Evolutionary conservation across 2,888 invertebrate species (phyloP), one percentile per base, ranked within the genome.

Genomic region (Drosophila parthenogenetica): DNA sequence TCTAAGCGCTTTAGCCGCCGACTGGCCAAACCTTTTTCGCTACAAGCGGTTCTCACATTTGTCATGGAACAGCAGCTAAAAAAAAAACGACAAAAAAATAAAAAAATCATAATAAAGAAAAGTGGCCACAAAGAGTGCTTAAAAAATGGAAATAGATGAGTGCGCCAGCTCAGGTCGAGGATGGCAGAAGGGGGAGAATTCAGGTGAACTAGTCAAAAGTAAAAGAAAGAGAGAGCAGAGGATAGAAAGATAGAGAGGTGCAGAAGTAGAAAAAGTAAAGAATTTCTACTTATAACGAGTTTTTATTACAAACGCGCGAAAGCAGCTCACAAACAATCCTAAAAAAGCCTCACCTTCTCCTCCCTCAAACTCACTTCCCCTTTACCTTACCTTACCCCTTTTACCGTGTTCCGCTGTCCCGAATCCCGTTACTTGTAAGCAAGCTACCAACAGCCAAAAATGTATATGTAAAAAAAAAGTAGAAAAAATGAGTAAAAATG

Each of bases 231-330:
- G n/a, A 11, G 29, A 29, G 29, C 8, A 8, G 29, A 22, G 5
- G 22, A 22, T 5, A 22, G 22, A 54, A 62, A 57, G 11, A 63
- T 54, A 17, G n/a, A 55, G 59, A 51, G 68, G 43, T 55, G 57
- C 17, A 45, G 60, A 60, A 50, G 42, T 29, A 48, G 49, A 53
- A 68, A 40, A 70, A 70, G 62, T 57, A 81, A 89, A 89, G 89
- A 85, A 87, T 89, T 89, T 85, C 87, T 83, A 89, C 85, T 89
- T 89, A 89, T 85, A 89, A 89, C 85, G 89, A 85, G 90, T 89
- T 85, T 89, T 85, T 89, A 85, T 85, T 85, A 83, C 89, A 83
- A 85, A 88, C 82, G 88, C 83, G 84, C 90, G 78, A 83, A 80
- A 88, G 87, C 87, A 62, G 81, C 69, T 49, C 69, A 77, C 77